phyloP scores from a whole-genome alignment of 1,140 invertebrate species.

The Oppia nitens region DNA sequence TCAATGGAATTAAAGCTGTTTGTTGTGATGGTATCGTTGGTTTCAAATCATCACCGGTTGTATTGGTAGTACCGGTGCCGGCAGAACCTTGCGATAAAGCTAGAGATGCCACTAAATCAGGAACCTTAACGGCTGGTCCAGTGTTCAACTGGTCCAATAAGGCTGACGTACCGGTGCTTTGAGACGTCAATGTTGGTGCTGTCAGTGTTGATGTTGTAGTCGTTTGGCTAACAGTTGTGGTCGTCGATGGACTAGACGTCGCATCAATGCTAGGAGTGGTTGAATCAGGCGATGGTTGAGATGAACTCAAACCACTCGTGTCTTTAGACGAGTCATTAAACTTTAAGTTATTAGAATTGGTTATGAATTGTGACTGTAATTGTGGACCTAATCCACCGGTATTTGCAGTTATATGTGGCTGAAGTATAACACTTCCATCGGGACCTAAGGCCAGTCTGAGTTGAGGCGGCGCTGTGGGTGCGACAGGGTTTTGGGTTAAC shows the following conservation, averaged over 20 bases:
- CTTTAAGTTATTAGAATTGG: not conserved
- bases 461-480: constrained; percentile 11
- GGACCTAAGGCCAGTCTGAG: constrained; percentile 21
- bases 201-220: not conserved
- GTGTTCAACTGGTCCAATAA: constrained; percentile 16
- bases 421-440: constrained; percentile 23
- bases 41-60: constrained; percentile 5
- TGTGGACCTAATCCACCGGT: not conserved
- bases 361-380: not conserved
- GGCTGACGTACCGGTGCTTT: constrained; percentile 7
- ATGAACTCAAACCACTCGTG: constrained; percentile 13
- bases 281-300: constrained; percentile 18
- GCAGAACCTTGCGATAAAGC: not conserved
- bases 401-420: constrained; percentile 13
- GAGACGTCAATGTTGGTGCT: not conserved
- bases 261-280: constrained; percentile 17
- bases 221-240: not conserved
- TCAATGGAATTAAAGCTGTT: constrained; percentile 9
- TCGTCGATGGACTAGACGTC: not conserved
- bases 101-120: constrained; percentile 14
- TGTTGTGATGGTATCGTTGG: constrained; percentile 1
- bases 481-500: not conserved
- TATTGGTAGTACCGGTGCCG: not conserved
- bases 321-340: constrained; percentile 8
- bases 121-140: constrained; percentile 14